phyloP scores from a whole-genome alignment of 2,888 invertebrate genomes.

The Homarus gammarus region DNA sequence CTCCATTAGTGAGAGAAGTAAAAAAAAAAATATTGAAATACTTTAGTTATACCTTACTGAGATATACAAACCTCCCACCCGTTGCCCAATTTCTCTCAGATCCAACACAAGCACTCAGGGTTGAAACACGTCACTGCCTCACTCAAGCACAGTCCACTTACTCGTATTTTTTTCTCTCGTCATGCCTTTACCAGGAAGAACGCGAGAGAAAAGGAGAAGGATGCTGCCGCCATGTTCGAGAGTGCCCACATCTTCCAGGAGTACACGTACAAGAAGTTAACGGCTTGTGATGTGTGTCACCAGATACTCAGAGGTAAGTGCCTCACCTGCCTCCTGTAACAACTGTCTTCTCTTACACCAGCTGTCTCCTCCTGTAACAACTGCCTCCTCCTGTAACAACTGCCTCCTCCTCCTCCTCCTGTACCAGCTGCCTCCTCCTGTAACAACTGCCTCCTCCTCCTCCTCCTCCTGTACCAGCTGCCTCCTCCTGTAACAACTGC shows the following conservation, averaged over 20 bases:
- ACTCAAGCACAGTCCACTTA: not conserved
- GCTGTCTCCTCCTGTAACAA: too few species aligned
- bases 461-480: too few species aligned
- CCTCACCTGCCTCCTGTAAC: too few species aligned
- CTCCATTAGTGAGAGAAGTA: too few species aligned
- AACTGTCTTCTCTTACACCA: too few species aligned
- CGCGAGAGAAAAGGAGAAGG: conserved; percentile 77
- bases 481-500: too few species aligned
- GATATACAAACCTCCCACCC: not conserved
- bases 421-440: too few species aligned
- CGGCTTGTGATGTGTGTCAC: conserved; percentile 95
- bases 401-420: too few species aligned
- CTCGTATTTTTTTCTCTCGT: not conserved
- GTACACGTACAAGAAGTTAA: conserved; percentile 96
- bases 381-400: too few species aligned
- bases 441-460: too few species aligned
- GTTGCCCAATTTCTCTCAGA: too few species aligned
- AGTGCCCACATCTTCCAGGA: conserved; percentile 93
- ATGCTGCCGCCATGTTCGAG: conserved; percentile 80
- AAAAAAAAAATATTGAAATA: too few species aligned
- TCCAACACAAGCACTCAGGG: not conserved
- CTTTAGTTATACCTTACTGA: not conserved
- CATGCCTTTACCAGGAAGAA: conserved; percentile 76
- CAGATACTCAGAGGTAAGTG: conserved; percentile 93
- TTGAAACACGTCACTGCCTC: not conserved